Conservation (phyloP, 2,113 vertebrate species). For the Capreolus pygargus region DNA sequence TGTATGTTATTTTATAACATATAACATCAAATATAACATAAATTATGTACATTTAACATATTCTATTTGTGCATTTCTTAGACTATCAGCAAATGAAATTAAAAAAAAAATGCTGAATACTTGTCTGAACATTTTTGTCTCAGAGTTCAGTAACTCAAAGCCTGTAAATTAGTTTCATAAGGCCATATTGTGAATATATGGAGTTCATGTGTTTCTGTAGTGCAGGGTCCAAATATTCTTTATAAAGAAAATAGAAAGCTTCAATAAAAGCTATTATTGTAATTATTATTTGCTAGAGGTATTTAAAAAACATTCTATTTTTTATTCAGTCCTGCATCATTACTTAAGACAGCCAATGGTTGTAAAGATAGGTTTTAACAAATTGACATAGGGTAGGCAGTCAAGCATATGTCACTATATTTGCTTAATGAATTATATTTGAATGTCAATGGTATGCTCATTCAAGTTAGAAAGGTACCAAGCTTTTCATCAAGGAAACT, state of each 20-base stretch:
- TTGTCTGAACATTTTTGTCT: neutral
- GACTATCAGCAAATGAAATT: neutral
- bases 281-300: neutral
- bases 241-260: constrained; percentile 49
- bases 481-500: constrained; percentile 14
- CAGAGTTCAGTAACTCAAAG: neutral
- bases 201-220: constrained; percentile 48
- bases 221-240: constrained; percentile 56
- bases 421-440: neutral
- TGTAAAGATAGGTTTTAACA: neutral
- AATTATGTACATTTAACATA: neutral
- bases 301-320: neutral
- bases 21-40: neutral
- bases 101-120: neutral
- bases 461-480: neutral
- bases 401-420: neutral
- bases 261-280: constrained; percentile 32
- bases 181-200: neutral
- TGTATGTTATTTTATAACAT: neutral
- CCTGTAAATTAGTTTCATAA: neutral
- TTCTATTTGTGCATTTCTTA: neutral
- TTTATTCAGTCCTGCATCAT: neutral
- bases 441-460: neutral
- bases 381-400: neutral
- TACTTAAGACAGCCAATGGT: neutral